Conservation (phyloP, 2,797 vertebrate genomes). For the Enoplosus armatus region DNA sequence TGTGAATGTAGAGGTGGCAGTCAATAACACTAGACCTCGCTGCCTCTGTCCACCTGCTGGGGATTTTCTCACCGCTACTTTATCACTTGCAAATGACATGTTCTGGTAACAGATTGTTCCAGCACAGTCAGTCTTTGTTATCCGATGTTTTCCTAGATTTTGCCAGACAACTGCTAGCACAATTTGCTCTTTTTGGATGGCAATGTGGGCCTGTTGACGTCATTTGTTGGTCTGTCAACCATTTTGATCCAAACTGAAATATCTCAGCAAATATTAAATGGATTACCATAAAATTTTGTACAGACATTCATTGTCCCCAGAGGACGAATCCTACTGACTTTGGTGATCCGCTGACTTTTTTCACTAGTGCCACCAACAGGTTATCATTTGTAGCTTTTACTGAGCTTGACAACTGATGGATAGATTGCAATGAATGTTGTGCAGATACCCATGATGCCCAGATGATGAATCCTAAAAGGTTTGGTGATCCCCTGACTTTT, state of each 20-base stretch:
- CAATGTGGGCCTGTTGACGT: neutral
- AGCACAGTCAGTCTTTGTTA: constrained; percentile 5
- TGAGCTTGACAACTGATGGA: neutral
- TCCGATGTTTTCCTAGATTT: constrained; percentile 43
- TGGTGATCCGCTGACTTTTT: neutral
- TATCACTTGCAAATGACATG: constrained; percentile 48
- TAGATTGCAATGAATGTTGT: neutral
- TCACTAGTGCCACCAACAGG: neutral
- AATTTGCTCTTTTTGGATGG: constrained; percentile 9
- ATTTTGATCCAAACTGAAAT: constrained; percentile 9
- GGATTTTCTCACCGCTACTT: constrained; percentile 69
- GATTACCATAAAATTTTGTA: neutral
- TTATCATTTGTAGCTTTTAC: neutral
- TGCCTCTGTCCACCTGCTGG: constrained; percentile 65
- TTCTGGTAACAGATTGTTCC: constrained; percentile 43
- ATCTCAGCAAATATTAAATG: neutral
- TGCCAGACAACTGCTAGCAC: neutral
- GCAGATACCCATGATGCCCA: neutral
- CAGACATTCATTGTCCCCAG: neutral
- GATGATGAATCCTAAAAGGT: neutral
- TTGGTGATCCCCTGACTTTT: neutral
- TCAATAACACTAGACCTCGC: constrained; percentile 70
- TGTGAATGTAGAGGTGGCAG: constrained; percentile 74
- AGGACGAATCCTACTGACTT: neutral
- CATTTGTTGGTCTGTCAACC: neutral